Evolutionary conservation across 2,888 invertebrate species (phyloP).

Genomic region (Andrena minutula): DNA sequence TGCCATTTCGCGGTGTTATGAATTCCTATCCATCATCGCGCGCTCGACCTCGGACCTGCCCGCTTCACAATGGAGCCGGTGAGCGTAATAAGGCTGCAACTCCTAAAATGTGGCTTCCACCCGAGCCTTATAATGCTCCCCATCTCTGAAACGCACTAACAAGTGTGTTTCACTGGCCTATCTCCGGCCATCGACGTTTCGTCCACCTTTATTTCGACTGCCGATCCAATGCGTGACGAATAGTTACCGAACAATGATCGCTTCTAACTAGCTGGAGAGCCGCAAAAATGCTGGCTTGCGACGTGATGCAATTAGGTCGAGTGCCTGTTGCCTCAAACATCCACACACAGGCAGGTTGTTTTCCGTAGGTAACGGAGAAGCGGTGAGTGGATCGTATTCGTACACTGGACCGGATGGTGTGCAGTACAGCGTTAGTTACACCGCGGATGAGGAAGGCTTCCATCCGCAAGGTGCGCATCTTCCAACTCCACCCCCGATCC

Average conservation of each 20-base stretch:
- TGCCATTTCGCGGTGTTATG: conserved; percentile 54
- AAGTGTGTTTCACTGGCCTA: not conserved
- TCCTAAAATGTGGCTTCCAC: conserved; percentile 33
- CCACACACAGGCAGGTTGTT: not conserved
- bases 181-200: not conserved
- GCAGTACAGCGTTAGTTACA: conserved; percentile 79
- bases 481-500: conserved; percentile 82
- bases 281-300: conserved; percentile 31
- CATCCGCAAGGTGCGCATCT: conserved; percentile 80
- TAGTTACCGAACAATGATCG: conserved; percentile 44
- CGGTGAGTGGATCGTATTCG: conserved; percentile 81
- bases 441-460: conserved; percentile 81
- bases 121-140: not conserved
- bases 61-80: conserved; percentile 43
- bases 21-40: conserved; percentile 63
- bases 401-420: conserved; percentile 81
- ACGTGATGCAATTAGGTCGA: conserved; percentile 18
- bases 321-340: conserved; percentile 36
- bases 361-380: conserved; percentile 75
- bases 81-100: conserved; percentile 27
- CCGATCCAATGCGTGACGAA: conserved; percentile 28
- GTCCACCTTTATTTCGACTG: conserved; percentile 7
- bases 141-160: not conserved
- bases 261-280: conserved; percentile 37
- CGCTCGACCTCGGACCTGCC: conserved; percentile 38